phyloP scores from a whole-genome alignment of 2,888 invertebrate genomes.

The Salpingus planirostris region DNA sequence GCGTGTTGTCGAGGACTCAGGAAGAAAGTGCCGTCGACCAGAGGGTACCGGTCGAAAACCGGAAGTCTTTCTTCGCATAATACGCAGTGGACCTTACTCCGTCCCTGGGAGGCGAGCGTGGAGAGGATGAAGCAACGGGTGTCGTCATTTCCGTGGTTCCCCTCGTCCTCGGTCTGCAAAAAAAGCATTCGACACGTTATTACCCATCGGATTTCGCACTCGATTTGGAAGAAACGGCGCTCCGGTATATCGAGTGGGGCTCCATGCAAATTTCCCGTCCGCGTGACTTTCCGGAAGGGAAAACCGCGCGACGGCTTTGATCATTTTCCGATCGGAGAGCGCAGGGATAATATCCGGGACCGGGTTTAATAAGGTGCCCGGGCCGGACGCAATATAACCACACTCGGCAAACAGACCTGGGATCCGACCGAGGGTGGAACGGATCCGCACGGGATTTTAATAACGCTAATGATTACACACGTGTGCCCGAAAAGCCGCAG shows the following conservation, averaged over 20 bases:
- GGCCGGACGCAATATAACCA: conserved; percentile 30
- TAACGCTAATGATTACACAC: too few relatives aligned
- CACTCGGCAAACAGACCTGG: conserved; percentile 19
- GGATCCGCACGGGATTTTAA: too few relatives aligned
- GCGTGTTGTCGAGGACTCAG: conserved; percentile 89
- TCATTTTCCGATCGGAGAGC: conserved; percentile 26
- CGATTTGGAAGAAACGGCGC: not conserved
- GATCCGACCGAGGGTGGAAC: too few relatives aligned
- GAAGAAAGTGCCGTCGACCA: conserved; percentile 97
- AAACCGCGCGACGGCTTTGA: conserved; percentile 18
- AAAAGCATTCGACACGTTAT: too few relatives aligned
- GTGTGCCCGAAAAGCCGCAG: too few relatives aligned
- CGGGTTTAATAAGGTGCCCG: conserved; percentile 23
- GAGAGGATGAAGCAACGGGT: conserved; percentile 93
- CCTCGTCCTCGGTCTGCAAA: conserved; percentile 93
- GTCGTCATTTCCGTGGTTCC: conserved; percentile 97
- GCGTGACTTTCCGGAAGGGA: too few relatives aligned
- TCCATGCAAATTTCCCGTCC: too few relatives aligned
- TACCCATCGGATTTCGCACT: not conserved
- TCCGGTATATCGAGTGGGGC: too few relatives aligned
- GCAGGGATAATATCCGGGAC: conserved; percentile 29
- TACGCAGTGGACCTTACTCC: conserved; percentile 77
- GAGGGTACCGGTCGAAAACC: conserved; percentile 94
- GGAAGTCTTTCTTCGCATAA: conserved; percentile 81
- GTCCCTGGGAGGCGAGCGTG: conserved; percentile 84